Conservation (phyloP, 1,140 invertebrate species). For the Aphaenogaster ashmeadi region DNA sequence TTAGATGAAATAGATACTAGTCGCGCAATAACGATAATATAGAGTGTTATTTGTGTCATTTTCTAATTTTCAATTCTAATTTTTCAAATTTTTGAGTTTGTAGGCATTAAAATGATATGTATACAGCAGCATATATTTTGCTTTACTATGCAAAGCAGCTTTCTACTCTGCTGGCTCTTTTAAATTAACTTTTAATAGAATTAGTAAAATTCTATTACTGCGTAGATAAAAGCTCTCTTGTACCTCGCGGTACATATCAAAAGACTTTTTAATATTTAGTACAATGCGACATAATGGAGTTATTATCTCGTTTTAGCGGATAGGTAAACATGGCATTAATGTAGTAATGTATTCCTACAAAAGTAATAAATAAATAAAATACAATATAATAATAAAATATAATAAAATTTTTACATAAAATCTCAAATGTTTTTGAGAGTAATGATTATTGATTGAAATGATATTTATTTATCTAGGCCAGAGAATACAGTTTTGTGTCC, state of each 20-base stretch:
- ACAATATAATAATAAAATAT: not conserved
- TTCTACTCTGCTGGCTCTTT: conserved; percentile 14
- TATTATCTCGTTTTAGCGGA: conserved; percentile 42
- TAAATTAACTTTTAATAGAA: conserved; percentile 57
- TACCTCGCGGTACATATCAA: conserved; percentile 24
- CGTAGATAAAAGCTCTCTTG: conserved; percentile 42
- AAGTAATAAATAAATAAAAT: not conserved
- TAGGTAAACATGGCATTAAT: conserved; percentile 42
- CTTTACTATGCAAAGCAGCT: conserved; percentile 53
- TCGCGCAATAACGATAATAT: not conserved
- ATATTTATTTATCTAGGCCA: conserved; percentile 3
- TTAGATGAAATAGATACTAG: conserved; percentile 13
- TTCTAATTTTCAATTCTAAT: not conserved
- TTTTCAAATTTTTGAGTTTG: conserved; percentile 2
- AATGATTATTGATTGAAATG: not conserved
- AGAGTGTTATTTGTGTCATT: conserved; percentile 3
- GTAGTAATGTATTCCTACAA: not conserved
- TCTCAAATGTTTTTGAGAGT: not conserved
- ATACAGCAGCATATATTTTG: conserved; percentile 39
- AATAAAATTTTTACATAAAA: conserved; percentile 1
- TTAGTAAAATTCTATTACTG: conserved; percentile 52
- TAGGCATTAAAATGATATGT: conserved; percentile 40
- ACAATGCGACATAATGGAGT: conserved; percentile 14
- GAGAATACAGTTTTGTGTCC: not conserved
- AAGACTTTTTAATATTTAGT: conserved; percentile 50